Evolutionary conservation across 2,113 vertebrate genomes (phyloP).

Genomic region (Cebus imitator): DNA sequence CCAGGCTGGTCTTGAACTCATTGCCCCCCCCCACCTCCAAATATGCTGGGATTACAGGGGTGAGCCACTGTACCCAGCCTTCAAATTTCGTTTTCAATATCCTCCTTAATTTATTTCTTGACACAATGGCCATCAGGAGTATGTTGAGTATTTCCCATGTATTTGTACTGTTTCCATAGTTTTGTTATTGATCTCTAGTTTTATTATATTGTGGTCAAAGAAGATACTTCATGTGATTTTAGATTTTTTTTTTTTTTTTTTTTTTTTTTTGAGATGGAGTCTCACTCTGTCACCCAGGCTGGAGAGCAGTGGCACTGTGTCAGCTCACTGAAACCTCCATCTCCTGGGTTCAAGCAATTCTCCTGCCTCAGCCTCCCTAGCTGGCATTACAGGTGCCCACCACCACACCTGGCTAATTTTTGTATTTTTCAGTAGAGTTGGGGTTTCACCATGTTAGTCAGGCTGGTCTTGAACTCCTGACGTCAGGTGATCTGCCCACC

Average conservation of each 20-base stretch:
- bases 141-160: neutral
- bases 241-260: neutral
- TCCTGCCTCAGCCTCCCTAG: no score
- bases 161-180: neutral
- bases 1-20: neutral
- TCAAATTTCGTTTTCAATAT: neutral
- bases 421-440: no score
- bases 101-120: neutral
- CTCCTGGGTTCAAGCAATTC: no score
- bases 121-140: neutral
- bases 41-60: neutral
- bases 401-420: no score
- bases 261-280: no score
- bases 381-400: no score
- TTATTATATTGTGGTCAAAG: neutral
- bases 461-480: no score
- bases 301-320: no score
- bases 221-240: neutral
- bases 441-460: no score
- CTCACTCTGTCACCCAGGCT: no score
- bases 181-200: neutral
- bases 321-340: no score
- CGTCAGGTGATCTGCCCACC: no score
- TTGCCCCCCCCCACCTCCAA: neutral
- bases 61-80: neutral